Conservation (phyloP, 2,113 vertebrate genomes). For the Spheniscus mendiculus region DNA sequence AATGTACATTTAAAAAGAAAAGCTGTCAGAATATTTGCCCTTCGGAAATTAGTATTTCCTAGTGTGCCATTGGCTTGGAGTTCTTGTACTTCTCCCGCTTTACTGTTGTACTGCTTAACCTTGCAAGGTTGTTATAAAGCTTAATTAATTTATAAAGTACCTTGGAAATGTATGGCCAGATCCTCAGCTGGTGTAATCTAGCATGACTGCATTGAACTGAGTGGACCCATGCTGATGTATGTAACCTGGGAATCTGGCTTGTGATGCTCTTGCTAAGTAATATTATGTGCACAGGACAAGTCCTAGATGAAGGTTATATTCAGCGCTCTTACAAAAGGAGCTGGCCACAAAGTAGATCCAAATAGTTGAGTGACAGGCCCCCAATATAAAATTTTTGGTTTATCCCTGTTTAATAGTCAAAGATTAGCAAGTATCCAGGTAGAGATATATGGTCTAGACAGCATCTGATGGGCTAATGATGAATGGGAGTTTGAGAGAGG, state of each 20-base stretch:
- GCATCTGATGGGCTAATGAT: slow-evolving; percentile 59
- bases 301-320: neutral
- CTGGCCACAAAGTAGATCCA: neutral
- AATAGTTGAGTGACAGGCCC: neutral
- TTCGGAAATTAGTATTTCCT: neutral
- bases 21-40: neutral
- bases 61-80: neutral
- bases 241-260: neutral
- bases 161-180: neutral
- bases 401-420: slow-evolving; percentile 54
- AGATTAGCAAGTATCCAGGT: slow-evolving; percentile 51
- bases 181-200: neutral
- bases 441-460: slow-evolving; percentile 56
- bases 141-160: neutral
- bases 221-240: neutral
- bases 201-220: neutral
- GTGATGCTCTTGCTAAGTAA: neutral
- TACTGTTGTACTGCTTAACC: neutral
- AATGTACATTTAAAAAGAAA: neutral
- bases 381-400: slow-evolving; percentile 17
- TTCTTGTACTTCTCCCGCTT: neutral
- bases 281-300: neutral
- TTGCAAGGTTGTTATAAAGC: neutral
- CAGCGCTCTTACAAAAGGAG: neutral
- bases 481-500: slow-evolving; percentile 56